phyloP scores from a whole-genome alignment of 2,113 vertebrate genomes.

The Empidonax traillii region DNA sequence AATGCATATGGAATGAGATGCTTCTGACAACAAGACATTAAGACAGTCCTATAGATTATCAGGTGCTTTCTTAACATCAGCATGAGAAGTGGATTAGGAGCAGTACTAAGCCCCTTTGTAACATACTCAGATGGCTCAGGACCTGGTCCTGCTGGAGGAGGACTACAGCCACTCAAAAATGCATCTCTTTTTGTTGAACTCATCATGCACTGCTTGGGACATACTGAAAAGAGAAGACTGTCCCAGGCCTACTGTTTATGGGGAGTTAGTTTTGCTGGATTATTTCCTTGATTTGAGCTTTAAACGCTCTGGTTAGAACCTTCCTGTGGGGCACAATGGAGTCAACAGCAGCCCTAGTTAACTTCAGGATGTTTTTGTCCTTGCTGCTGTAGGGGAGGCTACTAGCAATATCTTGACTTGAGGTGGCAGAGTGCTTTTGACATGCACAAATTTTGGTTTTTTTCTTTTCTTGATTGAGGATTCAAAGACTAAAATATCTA shows the following conservation, averaged over 20 bases:
- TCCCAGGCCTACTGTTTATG: background rate
- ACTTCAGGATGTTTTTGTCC: background rate
- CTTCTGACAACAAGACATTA: background rate
- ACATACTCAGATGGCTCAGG: background rate
- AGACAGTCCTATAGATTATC: background rate
- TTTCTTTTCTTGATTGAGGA: background rate
- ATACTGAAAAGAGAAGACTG: background rate
- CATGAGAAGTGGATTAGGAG: background rate
- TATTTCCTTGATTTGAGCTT: background rate
- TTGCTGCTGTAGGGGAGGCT: background rate
- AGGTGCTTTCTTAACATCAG: background rate
- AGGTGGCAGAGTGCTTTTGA: background rate
- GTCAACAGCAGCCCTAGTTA: background rate
- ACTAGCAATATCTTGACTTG: background rate
- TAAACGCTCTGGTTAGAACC: background rate
- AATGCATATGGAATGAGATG: background rate
- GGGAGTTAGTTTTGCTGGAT: background rate
- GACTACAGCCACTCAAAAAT: background rate
- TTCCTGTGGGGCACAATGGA: background rate
- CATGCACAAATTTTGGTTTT: background rate
- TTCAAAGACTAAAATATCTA: background rate
- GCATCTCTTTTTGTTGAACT: background rate
- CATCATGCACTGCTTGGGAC: background rate
- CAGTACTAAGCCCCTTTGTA: background rate
- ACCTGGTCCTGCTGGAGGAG: background rate